phyloP scores from a whole-genome alignment of 2,113 vertebrate genomes.

The Platichthys stellatus region DNA sequence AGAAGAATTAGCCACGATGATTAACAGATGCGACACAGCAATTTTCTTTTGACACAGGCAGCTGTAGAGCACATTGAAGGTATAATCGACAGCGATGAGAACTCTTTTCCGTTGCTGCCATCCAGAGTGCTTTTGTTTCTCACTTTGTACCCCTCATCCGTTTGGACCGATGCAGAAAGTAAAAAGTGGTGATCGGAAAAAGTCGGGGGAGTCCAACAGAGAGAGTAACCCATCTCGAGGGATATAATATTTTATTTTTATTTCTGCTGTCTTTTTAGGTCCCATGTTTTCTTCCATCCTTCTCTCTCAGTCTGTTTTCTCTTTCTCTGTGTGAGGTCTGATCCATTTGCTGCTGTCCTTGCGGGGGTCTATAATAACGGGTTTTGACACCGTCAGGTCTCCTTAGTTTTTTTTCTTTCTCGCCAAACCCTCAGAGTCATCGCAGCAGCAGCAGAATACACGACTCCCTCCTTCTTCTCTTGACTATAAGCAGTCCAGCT shows the following conservation, averaged over 20 bases:
- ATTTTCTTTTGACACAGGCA: constrained; percentile 21
- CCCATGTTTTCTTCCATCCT: neutral
- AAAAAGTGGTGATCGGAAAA: constrained; percentile 17
- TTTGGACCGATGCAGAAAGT: constrained; percentile 24
- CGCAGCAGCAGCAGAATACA: constrained; percentile 28
- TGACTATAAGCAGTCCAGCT: constrained; percentile 9
- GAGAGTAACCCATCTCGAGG: constrained; percentile 7
- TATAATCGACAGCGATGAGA: constrained; percentile 41
- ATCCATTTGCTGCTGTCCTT: constrained; percentile 58
- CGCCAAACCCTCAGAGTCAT: constrained; percentile 28
- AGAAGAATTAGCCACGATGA: constrained; percentile 23
- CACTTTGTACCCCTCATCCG: constrained; percentile 31
- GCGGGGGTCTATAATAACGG: constrained; percentile 52
- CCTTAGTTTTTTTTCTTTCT: constrained; percentile 45
- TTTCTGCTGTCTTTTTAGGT: neutral
- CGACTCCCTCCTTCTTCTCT: constrained; percentile 9
- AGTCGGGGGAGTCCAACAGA: constrained; percentile 25
- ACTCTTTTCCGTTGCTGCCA: constrained; percentile 60
- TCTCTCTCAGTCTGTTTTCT: constrained; percentile 4
- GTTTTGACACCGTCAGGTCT: constrained; percentile 64
- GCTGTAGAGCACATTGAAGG: constrained; percentile 36
- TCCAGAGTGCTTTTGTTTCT: constrained; percentile 58
- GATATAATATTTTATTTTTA: neutral
- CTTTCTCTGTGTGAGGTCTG: constrained; percentile 64
- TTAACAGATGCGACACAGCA: neutral